Base-by-base conservation (phyloP, 2,113 vertebrate genomes). In the Eublepharis macularius region DNA sequence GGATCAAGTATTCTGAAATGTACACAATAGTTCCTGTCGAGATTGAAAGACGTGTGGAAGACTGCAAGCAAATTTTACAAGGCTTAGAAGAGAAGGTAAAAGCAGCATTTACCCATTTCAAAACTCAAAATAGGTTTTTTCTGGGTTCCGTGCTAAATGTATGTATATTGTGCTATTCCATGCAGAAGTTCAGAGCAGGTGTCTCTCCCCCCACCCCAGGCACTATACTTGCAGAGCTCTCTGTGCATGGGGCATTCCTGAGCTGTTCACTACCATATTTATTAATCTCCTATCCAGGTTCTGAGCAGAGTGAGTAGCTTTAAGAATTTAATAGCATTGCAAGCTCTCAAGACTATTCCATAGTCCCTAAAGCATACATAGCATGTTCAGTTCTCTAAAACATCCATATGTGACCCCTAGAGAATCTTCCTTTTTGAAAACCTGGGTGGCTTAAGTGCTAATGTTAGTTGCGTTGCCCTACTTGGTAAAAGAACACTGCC, bases 81-180 rank as follows among this genome's bases (percentile, higher is more conserved):
- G 94, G 97, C 81, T 54, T 98, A 2, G 97, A 98, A 84, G 96
- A 96, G 9, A 97, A 99, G 98, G 98, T 99, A 97, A 93, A 26
- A 60, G 10, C 57, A 2, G 13, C 81, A 12, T 69, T 84, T 84
- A 32, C 34, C n/a, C 80, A 7, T 39, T 88, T 76, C 76, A 9
- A 76, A 43, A 4, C 39, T 16, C 82, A n/a, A n/a, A 82, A 73
- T 12, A 70, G 47, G n/a, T 19, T 88, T 24, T 16, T 45, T 24
- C 45, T 68, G 63, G 39, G 10, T 9, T 41, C 34, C 19, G 9
- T 29, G 14, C 1, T 60, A 45, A 57, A 47, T 72, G 17, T 29
- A 60, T 4, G 24, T 26, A 26, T 6, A 4, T 49, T 13, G 47
- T 54, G 49, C 54, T 73, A 34, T n/a, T 60, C 13, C 29, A 72